Percentiles rank a stretch among this genome's conserved stretches.
These are phyloP conservation scores for Pantherophis guttatus DNA, from an alignment of 2,113 vertebrate genomes.

Conservation along the genomic window DNA sequence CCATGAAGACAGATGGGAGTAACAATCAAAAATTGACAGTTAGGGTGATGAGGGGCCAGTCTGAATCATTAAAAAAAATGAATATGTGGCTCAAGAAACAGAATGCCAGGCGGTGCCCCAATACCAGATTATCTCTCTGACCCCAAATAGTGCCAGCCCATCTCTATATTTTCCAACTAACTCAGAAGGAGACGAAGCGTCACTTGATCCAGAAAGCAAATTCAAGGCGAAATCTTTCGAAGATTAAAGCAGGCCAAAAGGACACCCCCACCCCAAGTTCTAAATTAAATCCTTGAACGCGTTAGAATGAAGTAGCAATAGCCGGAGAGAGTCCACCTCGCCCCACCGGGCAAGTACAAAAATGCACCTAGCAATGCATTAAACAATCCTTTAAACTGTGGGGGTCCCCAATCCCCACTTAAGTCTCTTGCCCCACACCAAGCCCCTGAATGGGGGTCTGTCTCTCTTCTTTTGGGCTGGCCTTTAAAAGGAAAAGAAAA, in stretches of 20 bases:
- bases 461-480: not conserved
- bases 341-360: not conserved
- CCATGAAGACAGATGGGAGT: not conserved
- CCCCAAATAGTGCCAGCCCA: not conserved
- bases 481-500: not conserved
- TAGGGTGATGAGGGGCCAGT: not conserved
- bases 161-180: not conserved
- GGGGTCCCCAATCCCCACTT: not conserved
- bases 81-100: not conserved
- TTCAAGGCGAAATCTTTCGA: not conserved
- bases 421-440: not conserved
- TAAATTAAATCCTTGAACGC: not conserved
- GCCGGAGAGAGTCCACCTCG: not conserved
- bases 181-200: not conserved
- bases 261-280: not conserved
- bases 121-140: not conserved
- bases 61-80: not conserved
- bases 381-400: not conserved
- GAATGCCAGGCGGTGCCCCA: not conserved
- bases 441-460: not conserved
- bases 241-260: not conserved
- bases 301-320: not conserved
- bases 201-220: not conserved
- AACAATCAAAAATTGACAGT: not conserved
- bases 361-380: not conserved